These are phyloP conservation scores for Delichon dasypus DNA, from an alignment of 2,797 vertebrate genomes.

Conservation along the genomic window DNA sequence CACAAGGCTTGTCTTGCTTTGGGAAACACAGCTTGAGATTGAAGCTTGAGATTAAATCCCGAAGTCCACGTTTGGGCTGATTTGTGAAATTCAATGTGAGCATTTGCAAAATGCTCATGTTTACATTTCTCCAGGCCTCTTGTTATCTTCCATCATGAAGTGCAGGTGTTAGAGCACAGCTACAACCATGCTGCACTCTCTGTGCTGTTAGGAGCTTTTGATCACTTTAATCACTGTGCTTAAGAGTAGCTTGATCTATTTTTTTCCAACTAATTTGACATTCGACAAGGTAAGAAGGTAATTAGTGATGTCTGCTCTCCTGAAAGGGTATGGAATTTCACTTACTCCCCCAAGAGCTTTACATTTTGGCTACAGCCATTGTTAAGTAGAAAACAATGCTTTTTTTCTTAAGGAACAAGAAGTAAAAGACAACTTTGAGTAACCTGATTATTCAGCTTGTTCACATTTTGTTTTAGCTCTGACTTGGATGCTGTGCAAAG, in stretches of 20 bases:
- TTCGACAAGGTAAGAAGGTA: conserved; percentile 17
- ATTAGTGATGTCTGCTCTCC: conserved; percentile 1
- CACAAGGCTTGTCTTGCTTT: not conserved
- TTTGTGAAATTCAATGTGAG: not conserved
- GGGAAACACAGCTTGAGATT: not conserved
- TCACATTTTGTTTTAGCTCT: not conserved
- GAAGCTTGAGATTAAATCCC: not conserved
- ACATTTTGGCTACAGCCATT: conserved; percentile 13
- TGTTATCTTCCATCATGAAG: not conserved
- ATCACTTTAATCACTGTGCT: conserved; percentile 50
- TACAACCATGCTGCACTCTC: not conserved
- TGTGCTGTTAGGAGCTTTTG: conserved; percentile 12
- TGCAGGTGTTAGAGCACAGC: not conserved
- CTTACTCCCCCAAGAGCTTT: conserved; percentile 50
- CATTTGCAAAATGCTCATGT: not conserved
- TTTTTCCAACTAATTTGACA: conserved; percentile 45
- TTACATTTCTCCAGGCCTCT: not conserved
- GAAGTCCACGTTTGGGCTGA: not conserved
- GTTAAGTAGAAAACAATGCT: conserved; percentile 28
- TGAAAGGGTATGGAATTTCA: conserved; percentile 18
- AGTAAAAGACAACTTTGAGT: conserved; percentile 41
- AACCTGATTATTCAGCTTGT: conserved; percentile 29
- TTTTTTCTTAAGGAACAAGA: conserved; percentile 18
- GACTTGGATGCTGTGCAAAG: not conserved
- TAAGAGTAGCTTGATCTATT: conserved; percentile 30